Base-by-base conservation (phyloP, 2,113 vertebrate genomes). In the Bubalus kerabau region DNA sequence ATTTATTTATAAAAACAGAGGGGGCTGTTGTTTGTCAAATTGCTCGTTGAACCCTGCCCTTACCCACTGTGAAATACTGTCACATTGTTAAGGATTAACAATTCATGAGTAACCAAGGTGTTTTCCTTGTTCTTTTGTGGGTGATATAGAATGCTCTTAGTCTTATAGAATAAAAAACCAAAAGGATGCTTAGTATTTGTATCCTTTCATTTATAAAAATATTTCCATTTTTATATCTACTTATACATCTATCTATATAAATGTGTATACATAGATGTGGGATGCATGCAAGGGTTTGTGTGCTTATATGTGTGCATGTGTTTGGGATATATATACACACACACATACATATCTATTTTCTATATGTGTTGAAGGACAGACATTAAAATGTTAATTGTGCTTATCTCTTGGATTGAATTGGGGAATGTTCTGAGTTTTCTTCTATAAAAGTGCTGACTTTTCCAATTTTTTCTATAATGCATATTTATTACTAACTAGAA, bases 1-100 rank as follows among this genome's bases (percentile, higher is more conserved):
- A 62, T 89, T 94, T 88, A 96, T 87, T 62, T 87, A 85, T n/a
- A 91, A 81, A 94, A 95, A n/a, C 32, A 84, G 32, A 24, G 19
- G 78, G 8, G 17, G 19, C 36, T 92, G 81, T 94, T 94, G 85
- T 94, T 95, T 87, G 19, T 56, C 6, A 6, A 86, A 93, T 81
- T 71, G 21, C 92, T 95, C 60, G 15, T 43, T n/a, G 46, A 90
- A 56, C 26, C 59, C 21, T 97, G 36, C 40, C 74, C 40, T 86
- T 90, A 96, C 60, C 21, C 36, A 50, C 12, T 87, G n/a, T 60
- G n/a, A 89, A 95, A 95, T 90, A 90, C 2, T 62, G 23, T 87
- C 13, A 74, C 43, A 64, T 80, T 94, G 19, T 78, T 94, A 87
- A 82, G 64, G 46, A 92, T 89, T 91, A 95, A 92, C 43, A 28